Evolutionary conservation across 2,888 invertebrate species (phyloP), one percentile per base, ranked within the genome.

Genomic region (Augiades crinisus): DNA sequence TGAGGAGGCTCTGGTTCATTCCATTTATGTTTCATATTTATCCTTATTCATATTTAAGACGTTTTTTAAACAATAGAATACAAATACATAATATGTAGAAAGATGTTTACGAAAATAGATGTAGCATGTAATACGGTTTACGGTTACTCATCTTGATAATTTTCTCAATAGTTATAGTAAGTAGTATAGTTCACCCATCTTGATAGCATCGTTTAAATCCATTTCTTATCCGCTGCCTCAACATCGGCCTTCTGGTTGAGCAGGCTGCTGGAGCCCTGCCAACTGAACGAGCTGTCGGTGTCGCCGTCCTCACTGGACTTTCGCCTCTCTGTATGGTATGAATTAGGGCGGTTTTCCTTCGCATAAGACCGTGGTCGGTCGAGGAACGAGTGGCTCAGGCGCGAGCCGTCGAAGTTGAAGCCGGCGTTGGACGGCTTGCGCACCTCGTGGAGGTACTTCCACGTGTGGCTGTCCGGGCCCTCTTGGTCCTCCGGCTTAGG

Each of bases 261-360:
- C 12, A 67, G 64, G 7, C 68, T 71, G 33, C 63, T 72, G 0
- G 84, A 84, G 0, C 84, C 88, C 49, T 79, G 83, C 88, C 88
- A 89, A 46, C 86, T 87, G 61, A 88, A 89, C 0, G 84, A 84
- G 62, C 84, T 86, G 13, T 88, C 88, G 0, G 85, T 82, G n/a
- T 89, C 89, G 0, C 88, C 89, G 47, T 88, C 88, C 4, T 67
- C 70, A 3, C 66, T 65, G 0, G 69, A 61, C 45, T 62, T 64
- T 0, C 64, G 60, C 37, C 54, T 65, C 37, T 75, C 79, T 0
- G 61, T 45, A 24, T 65, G 61, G 34, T 65, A 57, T 0, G 80
- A 78, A 24, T 37, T 54, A 2, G 78, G 70, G 19, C 78, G 55
- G 41, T 62, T 64, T 1, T 73, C 73, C 22, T 62, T 67, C 0